Evolutionary conservation across 2,888 invertebrate genomes (phyloP).

Genomic region (Bhutanitis thaidina): DNA sequence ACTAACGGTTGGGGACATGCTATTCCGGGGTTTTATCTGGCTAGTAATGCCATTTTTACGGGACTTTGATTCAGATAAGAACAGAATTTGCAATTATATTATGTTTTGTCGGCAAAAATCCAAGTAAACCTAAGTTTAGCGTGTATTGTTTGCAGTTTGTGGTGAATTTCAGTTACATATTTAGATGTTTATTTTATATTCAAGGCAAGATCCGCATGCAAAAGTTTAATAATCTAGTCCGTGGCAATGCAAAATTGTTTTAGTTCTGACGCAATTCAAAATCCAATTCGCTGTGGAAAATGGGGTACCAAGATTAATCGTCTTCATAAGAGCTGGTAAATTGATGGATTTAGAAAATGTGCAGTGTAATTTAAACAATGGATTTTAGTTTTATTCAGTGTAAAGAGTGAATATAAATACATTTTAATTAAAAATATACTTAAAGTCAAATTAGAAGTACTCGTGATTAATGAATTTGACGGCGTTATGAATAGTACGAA

Average conservation of each 20-base stretch:
- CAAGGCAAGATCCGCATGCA: slow-evolving; percentile 9
- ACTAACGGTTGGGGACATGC: slow-evolving; percentile 29
- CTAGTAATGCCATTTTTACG: slow-evolving; percentile 32
- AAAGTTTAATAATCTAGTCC: slow-evolving; percentile 13
- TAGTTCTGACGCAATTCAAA: slow-evolving; percentile 16
- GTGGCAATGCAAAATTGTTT: slow-evolving; percentile 15
- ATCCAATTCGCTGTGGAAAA: slow-evolving; percentile 3
- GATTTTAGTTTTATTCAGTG: too few relatives aligned
- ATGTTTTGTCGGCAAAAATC: slow-evolving; percentile 24
- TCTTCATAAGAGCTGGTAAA: background rate
- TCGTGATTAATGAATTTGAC: too few relatives aligned
- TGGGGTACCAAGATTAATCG: slow-evolving; percentile 2
- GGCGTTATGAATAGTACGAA: too few relatives aligned
- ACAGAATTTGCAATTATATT: slow-evolving; percentile 29
- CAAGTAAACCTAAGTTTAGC: slow-evolving; percentile 13
- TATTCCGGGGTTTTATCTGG: slow-evolving; percentile 33
- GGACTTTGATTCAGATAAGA: slow-evolving; percentile 33
- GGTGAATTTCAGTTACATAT: slow-evolving; percentile 9
- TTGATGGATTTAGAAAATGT: background rate
- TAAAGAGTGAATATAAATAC: too few relatives aligned
- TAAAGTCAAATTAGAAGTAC: too few relatives aligned
- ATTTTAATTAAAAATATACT: too few relatives aligned
- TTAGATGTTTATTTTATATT: slow-evolving; percentile 11
- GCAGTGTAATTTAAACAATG: too few relatives aligned
- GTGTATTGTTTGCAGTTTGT: slow-evolving; percentile 2